phyloP scores from a whole-genome alignment of 2,888 invertebrate species.

The Parascotia fuliginaria region DNA sequence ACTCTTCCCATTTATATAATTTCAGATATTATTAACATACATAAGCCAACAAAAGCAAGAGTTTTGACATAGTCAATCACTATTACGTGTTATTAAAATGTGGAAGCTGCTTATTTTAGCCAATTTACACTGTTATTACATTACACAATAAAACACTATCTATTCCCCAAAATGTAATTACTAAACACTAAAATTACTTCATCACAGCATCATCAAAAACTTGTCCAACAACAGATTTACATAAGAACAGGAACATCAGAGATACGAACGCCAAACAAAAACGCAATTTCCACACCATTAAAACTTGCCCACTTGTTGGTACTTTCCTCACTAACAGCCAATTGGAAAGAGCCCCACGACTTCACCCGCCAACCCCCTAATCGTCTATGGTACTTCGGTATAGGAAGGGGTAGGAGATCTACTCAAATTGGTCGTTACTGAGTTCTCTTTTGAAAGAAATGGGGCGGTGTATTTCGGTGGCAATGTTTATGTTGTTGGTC shows the following conservation, averaged over 20 bases:
- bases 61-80: no score
- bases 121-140: no score
- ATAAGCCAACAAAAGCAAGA: no score
- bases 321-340: constrained; percentile 44
- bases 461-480: constrained; percentile 56
- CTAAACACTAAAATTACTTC: neutral
- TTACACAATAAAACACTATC: no score
- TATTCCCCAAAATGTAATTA: neutral
- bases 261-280: constrained; percentile 69
- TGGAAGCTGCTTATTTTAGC: no score
- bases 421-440: constrained; percentile 48
- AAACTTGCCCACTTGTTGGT: constrained; percentile 70
- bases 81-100: no score
- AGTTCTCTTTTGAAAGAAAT: constrained; percentile 63
- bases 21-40: no score
- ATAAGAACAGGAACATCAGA: constrained; percentile 61
- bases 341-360: constrained; percentile 35
- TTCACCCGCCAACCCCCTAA: constrained; percentile 8
- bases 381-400: neutral
- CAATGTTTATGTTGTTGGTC: constrained; percentile 52
- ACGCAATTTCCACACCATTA: constrained; percentile 76
- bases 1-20: no score
- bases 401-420: constrained; percentile 33
- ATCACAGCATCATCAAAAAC: constrained; percentile 24
- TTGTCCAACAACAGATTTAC: constrained; percentile 56